phyloP scores from a whole-genome alignment of 2,113 vertebrate genomes.

The Axis porcinus region DNA sequence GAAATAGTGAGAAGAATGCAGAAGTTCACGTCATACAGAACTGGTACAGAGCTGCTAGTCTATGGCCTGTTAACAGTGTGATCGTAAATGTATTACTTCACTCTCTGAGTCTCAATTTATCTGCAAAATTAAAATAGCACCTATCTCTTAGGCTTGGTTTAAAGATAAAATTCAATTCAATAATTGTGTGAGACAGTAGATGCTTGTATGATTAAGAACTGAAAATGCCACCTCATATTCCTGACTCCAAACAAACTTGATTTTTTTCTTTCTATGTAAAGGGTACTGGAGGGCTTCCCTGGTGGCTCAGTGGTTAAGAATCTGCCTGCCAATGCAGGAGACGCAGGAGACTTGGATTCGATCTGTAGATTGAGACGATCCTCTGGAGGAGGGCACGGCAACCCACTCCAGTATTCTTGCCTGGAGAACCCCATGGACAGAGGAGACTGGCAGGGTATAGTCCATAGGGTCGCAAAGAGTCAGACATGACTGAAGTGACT shows the following conservation, averaged over 20 bases:
- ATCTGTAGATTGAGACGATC: not conserved
- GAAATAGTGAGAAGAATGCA: not conserved
- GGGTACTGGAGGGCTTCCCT: not conserved
- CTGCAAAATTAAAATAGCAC: not conserved
- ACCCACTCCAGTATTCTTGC: not conserved
- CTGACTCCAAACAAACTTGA: not conserved
- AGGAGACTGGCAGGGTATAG: not conserved
- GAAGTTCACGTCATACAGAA: not conserved
- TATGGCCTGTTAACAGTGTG: fast-evolving
- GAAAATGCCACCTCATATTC: not conserved
- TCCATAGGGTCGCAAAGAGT: not conserved
- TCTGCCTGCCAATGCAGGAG: fast-evolving
- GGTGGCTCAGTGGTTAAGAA: not conserved
- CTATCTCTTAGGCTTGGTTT: not conserved
- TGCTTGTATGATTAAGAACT: not conserved
- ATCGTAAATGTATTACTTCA: not conserved
- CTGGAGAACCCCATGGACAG: not conserved
- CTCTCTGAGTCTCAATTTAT: not conserved
- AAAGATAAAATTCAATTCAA: not conserved
- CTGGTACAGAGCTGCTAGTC: not conserved
- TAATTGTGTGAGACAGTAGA: not conserved
- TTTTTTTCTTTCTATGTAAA: not conserved
- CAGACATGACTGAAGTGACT: not conserved
- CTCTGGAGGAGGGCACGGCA: not conserved
- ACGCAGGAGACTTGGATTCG: not conserved